Conservation (phyloP, 1,140 invertebrate genomes). For the Drosophila persimilis region DNA sequence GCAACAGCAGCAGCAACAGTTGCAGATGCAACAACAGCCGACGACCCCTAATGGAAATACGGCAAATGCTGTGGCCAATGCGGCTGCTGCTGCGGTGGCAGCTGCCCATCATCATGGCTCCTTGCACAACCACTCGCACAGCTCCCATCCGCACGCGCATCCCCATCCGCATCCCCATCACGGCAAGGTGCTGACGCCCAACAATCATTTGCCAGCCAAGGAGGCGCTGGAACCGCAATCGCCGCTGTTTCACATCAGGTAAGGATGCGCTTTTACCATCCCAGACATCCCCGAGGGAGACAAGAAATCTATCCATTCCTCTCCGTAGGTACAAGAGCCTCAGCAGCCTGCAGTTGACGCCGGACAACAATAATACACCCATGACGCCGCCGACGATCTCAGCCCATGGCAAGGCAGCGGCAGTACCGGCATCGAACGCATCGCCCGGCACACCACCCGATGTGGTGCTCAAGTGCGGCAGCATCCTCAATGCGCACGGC, state of each 20-base stretch:
- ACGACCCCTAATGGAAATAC: conserved; percentile 43
- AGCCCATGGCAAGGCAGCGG: conserved; percentile 71
- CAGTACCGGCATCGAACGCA: conserved; percentile 12
- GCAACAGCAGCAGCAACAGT: conserved; percentile 28
- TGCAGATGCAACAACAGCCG: conserved; percentile 38
- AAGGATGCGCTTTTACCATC: conserved; percentile 1
- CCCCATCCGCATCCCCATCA: conserved; percentile 58
- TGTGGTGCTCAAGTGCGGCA: conserved; percentile 76
- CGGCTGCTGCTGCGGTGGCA: conserved; percentile 55
- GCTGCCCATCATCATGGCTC: conserved; percentile 55
- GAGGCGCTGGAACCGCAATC: conserved; percentile 78
- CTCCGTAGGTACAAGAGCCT: conserved; percentile 77
- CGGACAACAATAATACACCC: conserved; percentile 66
- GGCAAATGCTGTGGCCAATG: conserved; percentile 57
- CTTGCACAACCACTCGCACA: conserved; percentile 18
- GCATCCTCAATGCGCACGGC: conserved; percentile 68
- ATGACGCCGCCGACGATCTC: conserved; percentile 77
- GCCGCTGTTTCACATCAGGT: conserved; percentile 83
- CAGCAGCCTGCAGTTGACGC: conserved; percentile 81
- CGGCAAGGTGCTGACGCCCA: conserved; percentile 79
- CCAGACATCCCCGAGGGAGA: background rate
- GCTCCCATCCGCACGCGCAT: conserved; percentile 29
- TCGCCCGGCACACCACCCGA: conserved; percentile 66
- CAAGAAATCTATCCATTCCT: background rate
- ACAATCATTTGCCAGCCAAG: conserved; percentile 76